Base-by-base conservation (phyloP, 1,140 invertebrate genomes). In the Drosophila orena region DNA sequence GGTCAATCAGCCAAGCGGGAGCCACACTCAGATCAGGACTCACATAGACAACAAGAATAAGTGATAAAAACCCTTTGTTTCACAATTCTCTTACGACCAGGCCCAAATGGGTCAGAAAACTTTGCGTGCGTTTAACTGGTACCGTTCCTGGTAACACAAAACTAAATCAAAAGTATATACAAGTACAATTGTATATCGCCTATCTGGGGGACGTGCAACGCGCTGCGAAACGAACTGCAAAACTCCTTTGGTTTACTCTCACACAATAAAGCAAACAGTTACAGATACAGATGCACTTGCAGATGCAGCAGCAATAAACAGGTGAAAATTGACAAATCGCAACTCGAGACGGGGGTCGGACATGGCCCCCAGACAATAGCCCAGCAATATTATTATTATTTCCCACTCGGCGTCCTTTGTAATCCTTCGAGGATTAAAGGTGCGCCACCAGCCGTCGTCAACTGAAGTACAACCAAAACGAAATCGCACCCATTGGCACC, bases 331-430 rank as follows among this genome's bases (percentile, higher is more conserved):
- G 81, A 74, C 84, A 71, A 60, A 88, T 74, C 35, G 47, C 74
- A 85, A 60, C 70, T 78, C 79, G 56, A 75, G 53, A 66, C 60
- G 77, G 83, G 80, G 44, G 69, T 22, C 60, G 38, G 20, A 43
- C 24, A 20, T 14, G 53, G 35, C 27, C 49, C 86, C 89, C 72
- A 90, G 59, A 89, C 84, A 89, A 89, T 91, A 91, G 90, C 90
- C 90, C 90, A 91, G 90, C 60, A 91, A 91, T 90, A 80, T 91
- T 91, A 91, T 88, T 89, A 78, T 89, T 90, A 90, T 90, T 90
- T 90, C 89, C 54, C 47, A 69, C 50, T 52, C 60, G 55, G 52
- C 72, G 65, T 66, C 68, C 81, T 89, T 91, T 91, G 83, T 91
- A 86, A 91, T 84, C 80, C 79, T 17, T 10, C 77, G 75, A 73